Evolutionary conservation across 2,113 vertebrate genomes (phyloP).

Genomic region (Etia nguti): DNA sequence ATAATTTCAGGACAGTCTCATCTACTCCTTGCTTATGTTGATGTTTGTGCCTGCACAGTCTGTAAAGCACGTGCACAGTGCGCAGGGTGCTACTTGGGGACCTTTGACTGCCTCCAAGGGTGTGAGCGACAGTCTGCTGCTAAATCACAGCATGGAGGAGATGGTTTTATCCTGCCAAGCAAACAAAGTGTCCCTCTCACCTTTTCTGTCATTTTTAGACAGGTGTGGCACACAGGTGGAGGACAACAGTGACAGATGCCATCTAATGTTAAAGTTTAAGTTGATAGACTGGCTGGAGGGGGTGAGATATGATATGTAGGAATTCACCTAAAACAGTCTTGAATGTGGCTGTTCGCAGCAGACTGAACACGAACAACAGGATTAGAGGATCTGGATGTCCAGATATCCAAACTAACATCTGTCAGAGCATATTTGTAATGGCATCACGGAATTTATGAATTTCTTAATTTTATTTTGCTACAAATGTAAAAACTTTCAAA

Average conservation of each 20-base stretch:
- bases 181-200: slow-evolving; percentile 35
- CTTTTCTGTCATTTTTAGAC: slow-evolving; percentile 38
- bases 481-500: neutral
- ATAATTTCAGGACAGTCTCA: neutral
- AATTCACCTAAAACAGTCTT: neutral
- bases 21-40: neutral
- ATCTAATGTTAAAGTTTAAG: neutral
- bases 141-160: neutral
- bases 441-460: neutral
- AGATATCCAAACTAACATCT: neutral
- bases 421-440: neutral
- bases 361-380: neutral
- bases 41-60: neutral
- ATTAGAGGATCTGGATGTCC: neutral
- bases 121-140: slow-evolving; percentile 1
- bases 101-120: neutral
- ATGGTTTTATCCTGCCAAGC: no score
- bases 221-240: neutral
- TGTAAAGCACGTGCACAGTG: neutral
- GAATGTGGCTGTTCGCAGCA: neutral
- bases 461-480: neutral
- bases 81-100: neutral
- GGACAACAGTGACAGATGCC: neutral
- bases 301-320: neutral
- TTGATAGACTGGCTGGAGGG: neutral